Conservation (phyloP, 2,797 vertebrate genomes). For the Gymnocypris eckloni region DNA sequence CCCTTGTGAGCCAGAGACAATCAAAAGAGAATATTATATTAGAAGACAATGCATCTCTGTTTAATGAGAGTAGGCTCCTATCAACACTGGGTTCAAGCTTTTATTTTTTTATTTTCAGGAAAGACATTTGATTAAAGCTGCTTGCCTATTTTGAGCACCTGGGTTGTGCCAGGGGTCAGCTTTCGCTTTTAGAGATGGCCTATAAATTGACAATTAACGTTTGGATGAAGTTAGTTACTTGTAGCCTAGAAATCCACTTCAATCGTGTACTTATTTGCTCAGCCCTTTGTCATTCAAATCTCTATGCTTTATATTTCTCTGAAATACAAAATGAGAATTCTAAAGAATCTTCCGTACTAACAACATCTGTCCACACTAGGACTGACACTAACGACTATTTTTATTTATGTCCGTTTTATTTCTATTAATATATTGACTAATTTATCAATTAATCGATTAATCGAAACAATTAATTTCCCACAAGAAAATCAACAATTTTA, state of each 20-base stretch:
- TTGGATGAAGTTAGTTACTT: not conserved
- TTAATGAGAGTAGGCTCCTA: conserved; percentile 77
- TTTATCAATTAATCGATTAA: too few species aligned
- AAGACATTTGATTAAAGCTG: conserved; percentile 45
- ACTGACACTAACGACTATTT: too few species aligned
- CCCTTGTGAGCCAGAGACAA: conserved; percentile 66
- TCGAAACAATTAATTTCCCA: too few species aligned
- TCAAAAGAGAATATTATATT: conserved; percentile 74
- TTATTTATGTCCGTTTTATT: too few species aligned
- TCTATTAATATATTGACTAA: too few species aligned
- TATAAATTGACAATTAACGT: not conserved
- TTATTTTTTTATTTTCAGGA: not conserved
- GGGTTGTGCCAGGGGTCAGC: not conserved
- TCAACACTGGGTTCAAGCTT: conserved; percentile 21
- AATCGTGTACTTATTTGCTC: not conserved
- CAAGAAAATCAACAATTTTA: too few species aligned
- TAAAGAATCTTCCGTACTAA: not conserved
- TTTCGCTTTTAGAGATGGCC: not conserved
- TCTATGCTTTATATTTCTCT: not conserved
- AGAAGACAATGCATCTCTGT: conserved; percentile 71
- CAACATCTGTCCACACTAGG: too few species aligned
- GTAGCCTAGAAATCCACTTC: not conserved
- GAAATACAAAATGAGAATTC: not conserved
- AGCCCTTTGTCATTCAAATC: not conserved
- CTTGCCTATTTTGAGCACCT: conserved; percentile 11